phyloP scores from a whole-genome alignment of 92 coral and sea anemone species.

The Epizoanthus ramosus region DNA sequence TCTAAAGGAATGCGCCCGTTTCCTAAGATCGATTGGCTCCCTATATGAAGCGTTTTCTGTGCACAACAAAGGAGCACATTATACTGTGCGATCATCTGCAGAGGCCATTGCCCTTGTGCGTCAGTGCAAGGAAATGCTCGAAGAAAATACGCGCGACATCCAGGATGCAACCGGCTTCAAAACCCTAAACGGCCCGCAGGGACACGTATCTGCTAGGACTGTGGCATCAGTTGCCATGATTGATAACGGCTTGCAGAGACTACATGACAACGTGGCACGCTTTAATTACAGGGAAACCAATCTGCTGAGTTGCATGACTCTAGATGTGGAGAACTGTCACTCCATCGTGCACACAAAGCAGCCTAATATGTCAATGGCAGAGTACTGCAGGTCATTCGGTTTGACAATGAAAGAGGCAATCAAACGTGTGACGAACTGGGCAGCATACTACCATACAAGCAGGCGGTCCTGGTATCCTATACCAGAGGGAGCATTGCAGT shows the following conservation, averaged over 20 bases:
- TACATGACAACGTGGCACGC: background rate
- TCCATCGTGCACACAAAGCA: no score
- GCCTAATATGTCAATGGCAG: constrained; percentile 48
- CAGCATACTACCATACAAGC: constrained; percentile 67
- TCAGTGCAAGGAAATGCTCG: constrained; percentile 30
- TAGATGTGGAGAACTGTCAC: no score
- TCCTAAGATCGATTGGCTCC: constrained; percentile 16
- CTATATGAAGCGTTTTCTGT: constrained; percentile 38
- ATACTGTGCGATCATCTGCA: background rate
- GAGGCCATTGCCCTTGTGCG: constrained; percentile 32
- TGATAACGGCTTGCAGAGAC: constrained; percentile 45
- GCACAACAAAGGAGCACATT: constrained; percentile 34
- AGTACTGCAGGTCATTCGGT: constrained; percentile 61
- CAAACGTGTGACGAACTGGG: constrained; percentile 57
- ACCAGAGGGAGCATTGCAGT: constrained; percentile 57
- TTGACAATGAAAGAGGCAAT: constrained; percentile 62
- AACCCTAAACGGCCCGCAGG: constrained; percentile 58
- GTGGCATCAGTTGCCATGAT: constrained; percentile 50
- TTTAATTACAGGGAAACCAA: no score
- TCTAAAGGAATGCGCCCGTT: constrained; percentile 37
- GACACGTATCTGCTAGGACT: constrained; percentile 58
- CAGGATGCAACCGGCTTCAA: constrained; percentile 1
- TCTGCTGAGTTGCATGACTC: no score
- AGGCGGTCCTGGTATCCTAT: constrained; percentile 65
- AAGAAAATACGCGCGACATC: constrained; percentile 8